Base-by-base conservation (phyloP, 2,888 invertebrate species). In the Coelopa pilipes region DNA sequence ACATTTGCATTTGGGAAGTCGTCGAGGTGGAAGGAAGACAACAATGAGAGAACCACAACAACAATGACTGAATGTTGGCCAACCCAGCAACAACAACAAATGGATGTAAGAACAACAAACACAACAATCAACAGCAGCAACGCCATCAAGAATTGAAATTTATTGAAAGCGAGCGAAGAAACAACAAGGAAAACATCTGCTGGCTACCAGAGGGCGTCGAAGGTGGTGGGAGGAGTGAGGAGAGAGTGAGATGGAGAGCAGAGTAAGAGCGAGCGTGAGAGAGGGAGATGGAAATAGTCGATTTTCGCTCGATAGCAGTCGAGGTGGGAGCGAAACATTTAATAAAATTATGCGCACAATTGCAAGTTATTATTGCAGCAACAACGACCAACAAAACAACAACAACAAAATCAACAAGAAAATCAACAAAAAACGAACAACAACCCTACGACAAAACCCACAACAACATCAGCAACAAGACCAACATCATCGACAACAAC, bases 1-100 rank as follows among this genome's bases (percentile, higher is more conserved):
- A 71, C 75, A 77, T 78, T 77, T 78, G 78, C 75, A 78, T 76
- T 77, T 77, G 71, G 76, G 73, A 76, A 78, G 74, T 77, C 75
- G 74, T 76, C 76, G 73, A 77, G 72, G 69, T 76, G 78, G 73
- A 78, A 77, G 75, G n/a, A n/a, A n/a, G n/a, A n/a, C n/a, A n/a
- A n/a, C n/a, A n/a, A 75, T 65, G 71, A 57, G 74, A 71, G 45
- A 76, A 59, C 24, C 15, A 76, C 75, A 77, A 60, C 13, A 60
- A 17, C 11, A 60, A 21, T 34, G n/a, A n/a, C n/a, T n/a, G n/a
- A n/a, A n/a, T n/a, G n/a, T n/a, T n/a, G n/a, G n/a, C n/a, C n/a
- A n/a, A n/a, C n/a, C n/a, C n/a, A 62, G 15, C 46, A 47, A 65
- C 17, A 47, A 19, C 19, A 59, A 21, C 57, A 59, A 59, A 2